phyloP scores from a whole-genome alignment of 2,113 vertebrate species.

The Scomber japonicus region DNA sequence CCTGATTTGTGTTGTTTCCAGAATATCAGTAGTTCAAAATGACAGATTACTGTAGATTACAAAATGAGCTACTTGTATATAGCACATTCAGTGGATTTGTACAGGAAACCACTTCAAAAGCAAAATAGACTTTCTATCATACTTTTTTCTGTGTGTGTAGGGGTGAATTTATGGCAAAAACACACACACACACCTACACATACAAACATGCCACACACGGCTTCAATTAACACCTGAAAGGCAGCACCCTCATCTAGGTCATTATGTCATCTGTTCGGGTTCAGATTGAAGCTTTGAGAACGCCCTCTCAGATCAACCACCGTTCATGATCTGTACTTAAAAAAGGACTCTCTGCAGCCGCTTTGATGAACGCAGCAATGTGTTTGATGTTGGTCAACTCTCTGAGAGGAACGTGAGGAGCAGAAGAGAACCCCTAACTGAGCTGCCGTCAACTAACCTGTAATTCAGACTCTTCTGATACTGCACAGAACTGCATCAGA shows the following conservation, averaged over 20 bases:
- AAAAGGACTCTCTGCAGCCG: not conserved
- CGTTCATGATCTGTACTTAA: constrained; percentile 7
- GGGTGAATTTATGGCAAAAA: not conserved
- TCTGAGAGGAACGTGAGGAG: not conserved
- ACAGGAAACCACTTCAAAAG: not conserved
- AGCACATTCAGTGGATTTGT: not conserved
- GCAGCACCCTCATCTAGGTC: constrained; percentile 36
- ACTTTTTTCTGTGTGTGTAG: not conserved
- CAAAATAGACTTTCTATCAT: not conserved
- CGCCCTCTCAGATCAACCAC: constrained; percentile 16
- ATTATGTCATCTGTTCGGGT: constrained; percentile 60
- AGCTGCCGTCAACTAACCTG: constrained; percentile 22
- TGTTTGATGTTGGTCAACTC: constrained; percentile 16
- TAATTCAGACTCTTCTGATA: constrained; percentile 31
- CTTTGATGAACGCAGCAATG: constrained; percentile 16
- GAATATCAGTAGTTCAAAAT: not conserved
- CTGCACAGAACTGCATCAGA: constrained; percentile 9
- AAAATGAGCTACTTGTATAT: not conserved
- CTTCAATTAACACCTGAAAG: constrained; percentile 71
- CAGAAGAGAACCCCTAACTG: constrained; percentile 4
- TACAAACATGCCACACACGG: constrained; percentile 25
- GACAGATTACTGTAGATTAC: not conserved
- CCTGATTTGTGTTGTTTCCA: not conserved
- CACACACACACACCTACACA: not conserved
- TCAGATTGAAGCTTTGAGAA: constrained; percentile 52